A percentile compares a stretch with the other conserved stretches of the same genome.
Evolutionary conservation across 2,797 vertebrate species (phyloP).

Genomic region (Lateolabrax maculatus): DNA sequence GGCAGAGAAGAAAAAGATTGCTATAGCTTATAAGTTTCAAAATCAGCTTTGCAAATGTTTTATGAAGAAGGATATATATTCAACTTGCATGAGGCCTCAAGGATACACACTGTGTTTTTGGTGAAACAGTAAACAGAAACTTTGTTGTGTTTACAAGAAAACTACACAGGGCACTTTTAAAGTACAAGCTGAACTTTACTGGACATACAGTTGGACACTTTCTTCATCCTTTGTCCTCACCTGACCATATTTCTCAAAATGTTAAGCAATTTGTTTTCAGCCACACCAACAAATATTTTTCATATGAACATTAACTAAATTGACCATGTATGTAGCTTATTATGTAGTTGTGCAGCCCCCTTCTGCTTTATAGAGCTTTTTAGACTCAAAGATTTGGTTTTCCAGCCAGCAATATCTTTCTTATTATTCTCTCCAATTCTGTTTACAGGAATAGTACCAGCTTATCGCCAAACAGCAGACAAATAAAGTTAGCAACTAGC

Average conservation of each 20-base stretch:
- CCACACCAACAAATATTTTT: not conserved
- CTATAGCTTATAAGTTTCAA: not conserved
- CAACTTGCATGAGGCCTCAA: not conserved
- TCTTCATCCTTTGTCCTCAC: not conserved
- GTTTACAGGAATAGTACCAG: not conserved
- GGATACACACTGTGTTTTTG: too few species aligned
- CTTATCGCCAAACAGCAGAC: not conserved
- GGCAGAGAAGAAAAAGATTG: not conserved
- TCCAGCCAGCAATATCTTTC: not conserved
- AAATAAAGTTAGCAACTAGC: not conserved
- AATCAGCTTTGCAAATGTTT: too few species aligned
- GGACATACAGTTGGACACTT: not conserved
- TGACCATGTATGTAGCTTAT: not conserved
- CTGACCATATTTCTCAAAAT: not conserved
- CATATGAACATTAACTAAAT: not conserved
- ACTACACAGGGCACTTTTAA: not conserved
- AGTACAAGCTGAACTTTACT: not conserved
- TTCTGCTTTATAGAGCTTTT: not conserved
- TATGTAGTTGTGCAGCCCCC: not conserved
- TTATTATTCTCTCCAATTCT: not conserved
- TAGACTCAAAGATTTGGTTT: not conserved
- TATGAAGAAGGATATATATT: too few species aligned
- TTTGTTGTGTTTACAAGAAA: not conserved
- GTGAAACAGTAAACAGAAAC: too few species aligned
- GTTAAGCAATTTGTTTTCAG: not conserved